Evolutionary conservation across 2,797 vertebrate genomes (phyloP).

Genomic region (Sorex maritimensis): DNA sequence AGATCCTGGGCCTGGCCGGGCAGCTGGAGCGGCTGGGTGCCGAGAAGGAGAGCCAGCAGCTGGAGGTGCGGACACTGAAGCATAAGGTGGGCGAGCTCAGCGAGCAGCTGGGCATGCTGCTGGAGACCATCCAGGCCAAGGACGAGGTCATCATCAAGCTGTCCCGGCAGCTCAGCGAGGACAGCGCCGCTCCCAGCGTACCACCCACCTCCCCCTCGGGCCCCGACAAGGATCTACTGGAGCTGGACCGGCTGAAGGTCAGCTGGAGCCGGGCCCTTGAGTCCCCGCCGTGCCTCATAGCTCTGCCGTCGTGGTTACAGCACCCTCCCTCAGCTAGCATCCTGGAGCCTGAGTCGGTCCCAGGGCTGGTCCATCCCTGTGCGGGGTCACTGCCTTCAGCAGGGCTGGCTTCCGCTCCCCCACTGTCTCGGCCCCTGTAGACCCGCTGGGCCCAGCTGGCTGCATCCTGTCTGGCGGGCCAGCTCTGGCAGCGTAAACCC

Average conservation of each 20-base stretch:
- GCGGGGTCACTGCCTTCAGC: too few species aligned
- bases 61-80: slow-evolving; percentile 95
- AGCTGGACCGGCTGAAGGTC: slow-evolving; percentile 95
- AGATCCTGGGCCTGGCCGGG: slow-evolving; percentile 94
- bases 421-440: too few species aligned
- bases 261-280: neutral
- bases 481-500: too few species aligned
- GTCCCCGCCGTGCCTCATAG: too few species aligned
- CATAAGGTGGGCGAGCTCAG: slow-evolving; percentile 95
- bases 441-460: too few species aligned
- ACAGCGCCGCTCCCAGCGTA: slow-evolving; percentile 82
- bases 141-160: slow-evolving; percentile 98
- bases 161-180: slow-evolving; percentile 92
- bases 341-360: neutral
- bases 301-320: too few species aligned
- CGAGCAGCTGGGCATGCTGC: slow-evolving; percentile 96
- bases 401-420: too few species aligned
- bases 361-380: neutral
- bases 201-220: slow-evolving; percentile 73
- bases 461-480: too few species aligned
- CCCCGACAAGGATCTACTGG: slow-evolving; percentile 92
- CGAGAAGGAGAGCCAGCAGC: slow-evolving; percentile 95
- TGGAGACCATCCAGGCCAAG: slow-evolving; percentile 99
- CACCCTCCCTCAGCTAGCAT: too few species aligned
- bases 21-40: slow-evolving; percentile 95